Conservation (phyloP, 2,888 invertebrate genomes). For the Incurvaria masculella region DNA sequence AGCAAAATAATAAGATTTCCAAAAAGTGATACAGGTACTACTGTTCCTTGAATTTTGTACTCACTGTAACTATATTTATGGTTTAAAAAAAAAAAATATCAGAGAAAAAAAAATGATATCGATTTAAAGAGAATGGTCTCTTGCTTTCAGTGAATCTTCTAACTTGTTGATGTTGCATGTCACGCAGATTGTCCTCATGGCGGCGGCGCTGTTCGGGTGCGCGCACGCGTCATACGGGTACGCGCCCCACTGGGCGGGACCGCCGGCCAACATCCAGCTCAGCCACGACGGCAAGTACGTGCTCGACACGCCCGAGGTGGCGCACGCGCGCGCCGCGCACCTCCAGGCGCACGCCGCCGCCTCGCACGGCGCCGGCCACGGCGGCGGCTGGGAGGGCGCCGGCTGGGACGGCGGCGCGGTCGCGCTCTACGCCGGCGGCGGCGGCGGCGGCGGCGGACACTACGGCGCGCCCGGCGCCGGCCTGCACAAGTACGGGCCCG, state of each 20-base stretch:
- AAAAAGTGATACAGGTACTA: too few relatives aligned
- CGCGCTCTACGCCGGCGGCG: slow-evolving; percentile 25
- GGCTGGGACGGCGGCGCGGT: slow-evolving; percentile 18
- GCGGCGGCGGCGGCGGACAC: slow-evolving; percentile 30
- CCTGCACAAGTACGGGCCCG: slow-evolving; percentile 50
- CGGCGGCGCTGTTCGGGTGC: slow-evolving; percentile 45
- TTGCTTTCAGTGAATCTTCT: too few relatives aligned
- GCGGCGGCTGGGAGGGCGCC: slow-evolving; percentile 40
- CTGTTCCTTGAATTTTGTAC: too few relatives aligned
- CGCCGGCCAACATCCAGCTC: slow-evolving; percentile 44
- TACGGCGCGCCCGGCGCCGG: slow-evolving; percentile 49
- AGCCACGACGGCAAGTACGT: slow-evolving; percentile 52
- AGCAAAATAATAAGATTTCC: too few relatives aligned
- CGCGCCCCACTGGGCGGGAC: slow-evolving; percentile 36
- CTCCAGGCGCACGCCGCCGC: slow-evolving; percentile 48
- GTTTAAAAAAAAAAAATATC: too few relatives aligned
- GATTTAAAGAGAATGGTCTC: too few relatives aligned
- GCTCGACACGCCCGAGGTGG: slow-evolving; percentile 54
- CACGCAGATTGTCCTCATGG: slow-evolving; percentile 41
- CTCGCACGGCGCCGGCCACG: slow-evolving; percentile 39
- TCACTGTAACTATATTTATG: too few relatives aligned
- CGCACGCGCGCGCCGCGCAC: slow-evolving; percentile 49
- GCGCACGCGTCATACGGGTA: slow-evolving; percentile 49
- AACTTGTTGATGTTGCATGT: too few relatives aligned
- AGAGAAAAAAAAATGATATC: too few relatives aligned